Evolutionary conservation across 2,888 invertebrate species (phyloP).

Genomic region (Mimumesa dahlbomi): DNA sequence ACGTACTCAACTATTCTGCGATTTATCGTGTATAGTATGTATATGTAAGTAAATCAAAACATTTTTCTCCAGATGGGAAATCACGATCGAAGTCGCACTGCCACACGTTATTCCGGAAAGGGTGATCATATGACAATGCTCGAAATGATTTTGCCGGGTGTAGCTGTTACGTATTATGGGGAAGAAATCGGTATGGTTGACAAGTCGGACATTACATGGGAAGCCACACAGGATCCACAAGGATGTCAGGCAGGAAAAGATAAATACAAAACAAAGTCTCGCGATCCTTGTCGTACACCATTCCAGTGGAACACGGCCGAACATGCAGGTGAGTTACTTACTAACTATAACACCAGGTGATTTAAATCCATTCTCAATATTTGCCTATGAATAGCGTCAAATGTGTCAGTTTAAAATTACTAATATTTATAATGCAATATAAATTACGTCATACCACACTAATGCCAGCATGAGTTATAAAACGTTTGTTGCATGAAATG

Average conservation of each 20-base stretch:
- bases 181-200: constrained; percentile 90
- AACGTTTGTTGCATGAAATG: no score
- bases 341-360: no score
- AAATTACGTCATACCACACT: no score
- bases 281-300: constrained; percentile 90
- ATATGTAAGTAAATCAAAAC: no score
- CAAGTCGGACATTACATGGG: constrained; percentile 81
- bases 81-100: constrained; percentile 88
- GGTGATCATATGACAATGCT: constrained; percentile 93
- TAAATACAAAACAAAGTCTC: constrained; percentile 83
- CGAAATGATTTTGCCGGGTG: constrained; percentile 90
- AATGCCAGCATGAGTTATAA: no score
- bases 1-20: no score
- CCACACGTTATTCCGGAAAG: constrained; percentile 85
- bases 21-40: neutral
- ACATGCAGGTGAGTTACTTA: constrained; percentile 84
- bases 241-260: constrained; percentile 83
- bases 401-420: no score
- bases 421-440: no score
- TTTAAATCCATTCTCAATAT: no score
- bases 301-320: constrained; percentile 87
- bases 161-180: constrained; percentile 93
- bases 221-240: constrained; percentile 83
- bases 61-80: constrained; percentile 84
- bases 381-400: no score